Conservation (phyloP, 2,797 vertebrate species). For the Anabacerthia variegaticeps region DNA sequence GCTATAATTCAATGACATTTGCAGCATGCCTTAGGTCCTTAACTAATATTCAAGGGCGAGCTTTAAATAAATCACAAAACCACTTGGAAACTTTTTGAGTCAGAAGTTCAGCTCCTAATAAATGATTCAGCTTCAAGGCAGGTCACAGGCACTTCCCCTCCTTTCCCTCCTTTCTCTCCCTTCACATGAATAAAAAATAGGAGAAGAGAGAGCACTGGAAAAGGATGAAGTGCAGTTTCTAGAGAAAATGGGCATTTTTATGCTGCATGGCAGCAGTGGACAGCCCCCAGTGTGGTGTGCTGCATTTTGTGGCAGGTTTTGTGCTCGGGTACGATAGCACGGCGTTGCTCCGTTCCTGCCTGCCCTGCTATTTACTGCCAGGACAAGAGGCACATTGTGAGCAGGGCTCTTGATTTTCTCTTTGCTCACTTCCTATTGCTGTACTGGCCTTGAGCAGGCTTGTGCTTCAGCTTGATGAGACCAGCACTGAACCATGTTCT, state of each 20-base stretch:
- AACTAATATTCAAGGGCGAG: constrained; percentile 2
- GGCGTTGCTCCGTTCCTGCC: background rate
- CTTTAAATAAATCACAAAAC: constrained; percentile 14
- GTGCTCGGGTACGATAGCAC: background rate
- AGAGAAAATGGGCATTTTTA: background rate
- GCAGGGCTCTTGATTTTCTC: background rate
- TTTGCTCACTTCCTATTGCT: background rate
- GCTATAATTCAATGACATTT: background rate
- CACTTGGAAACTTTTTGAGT: background rate
- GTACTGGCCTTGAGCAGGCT: background rate
- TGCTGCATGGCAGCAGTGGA: background rate
- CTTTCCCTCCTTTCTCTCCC: background rate
- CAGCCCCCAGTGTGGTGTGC: background rate
- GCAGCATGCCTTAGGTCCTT: background rate
- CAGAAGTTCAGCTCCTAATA: background rate
- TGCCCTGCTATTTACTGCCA: background rate
- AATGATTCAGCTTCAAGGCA: background rate
- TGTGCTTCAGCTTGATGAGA: background rate
- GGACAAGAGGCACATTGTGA: background rate
- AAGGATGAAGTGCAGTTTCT: background rate
- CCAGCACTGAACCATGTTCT: background rate
- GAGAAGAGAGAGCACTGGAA: background rate
- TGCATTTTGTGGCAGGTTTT: background rate
- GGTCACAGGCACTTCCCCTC: background rate
- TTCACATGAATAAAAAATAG: background rate